Evolutionary conservation across 2,113 vertebrate genomes (phyloP), one percentile per base, ranked within the genome.

Genomic region (Sterrhoptilus dennistouni): DNA sequence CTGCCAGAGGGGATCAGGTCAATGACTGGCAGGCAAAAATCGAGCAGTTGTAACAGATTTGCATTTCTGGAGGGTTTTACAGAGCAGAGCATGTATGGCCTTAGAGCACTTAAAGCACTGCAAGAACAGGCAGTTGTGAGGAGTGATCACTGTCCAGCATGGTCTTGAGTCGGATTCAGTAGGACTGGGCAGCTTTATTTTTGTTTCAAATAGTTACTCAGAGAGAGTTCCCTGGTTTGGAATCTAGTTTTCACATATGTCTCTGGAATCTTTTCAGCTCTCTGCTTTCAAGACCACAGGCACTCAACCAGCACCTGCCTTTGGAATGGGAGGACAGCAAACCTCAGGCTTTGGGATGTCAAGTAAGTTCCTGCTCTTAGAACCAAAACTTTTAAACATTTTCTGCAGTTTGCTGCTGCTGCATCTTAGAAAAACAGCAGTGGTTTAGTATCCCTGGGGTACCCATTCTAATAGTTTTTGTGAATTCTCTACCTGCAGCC

Each of bases 241-340:
- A 80, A 79, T 59, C 47, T 36, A 50, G 14, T 79, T 76, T 65
- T 87, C 19, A 57, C 63, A 69, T 68, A 9, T 9, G 23, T 76
- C 24, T 79, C 64, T 93, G 47, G 50, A 54, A 44, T 88, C 83
- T 87, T 85, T 93, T 50, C 91, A 99, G 99, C 97, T 99, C 14
- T 97, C 98, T 36, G 98, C 99, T 87, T 83, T 98, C 52, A 99
- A 98, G 68, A 97, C 97, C 80, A 93, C 79, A 0, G n/a, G 74
- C 87, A 83, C 60, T 64, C 96, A 98, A 50, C 64, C 95, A 49
- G 27, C 77, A 8, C 70, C 98, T 47, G 12, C 98, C 12, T 94
- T 97, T 87, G 98, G 98, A 76, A 98, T 98, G 97, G 98, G 96
- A 84, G 95, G 59, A 71, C 74, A 90, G 24, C 95, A 97, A 38